Percentiles rank a stretch among this genome's conserved stretches.
Conservation (phyloP, 2,888 invertebrate species). For the Chromoteleia sp. region DNA sequence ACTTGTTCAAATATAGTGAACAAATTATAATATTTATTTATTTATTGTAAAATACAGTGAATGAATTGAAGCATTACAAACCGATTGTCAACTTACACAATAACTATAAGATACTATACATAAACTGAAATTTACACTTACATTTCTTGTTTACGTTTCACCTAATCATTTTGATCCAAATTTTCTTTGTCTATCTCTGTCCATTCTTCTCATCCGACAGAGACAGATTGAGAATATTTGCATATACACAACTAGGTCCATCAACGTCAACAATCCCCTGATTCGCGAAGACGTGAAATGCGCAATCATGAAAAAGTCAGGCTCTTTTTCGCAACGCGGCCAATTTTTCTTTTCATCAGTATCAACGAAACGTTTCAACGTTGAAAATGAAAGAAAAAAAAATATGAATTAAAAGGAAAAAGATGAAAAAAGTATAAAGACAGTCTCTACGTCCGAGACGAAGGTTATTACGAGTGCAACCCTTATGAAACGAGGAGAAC, state of each 20-base stretch:
- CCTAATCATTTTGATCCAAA: no score
- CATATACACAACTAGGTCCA: conserved; percentile 4
- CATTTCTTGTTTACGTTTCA: no score
- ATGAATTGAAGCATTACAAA: no score
- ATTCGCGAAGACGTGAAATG: conserved; percentile 45
- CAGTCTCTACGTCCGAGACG: conserved; percentile 15
- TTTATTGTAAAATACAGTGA: no score
- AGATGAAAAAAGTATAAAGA: conserved; percentile 6
- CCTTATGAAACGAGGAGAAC: conserved; percentile 38
- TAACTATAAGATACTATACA: no score
- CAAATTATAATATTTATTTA: no score
- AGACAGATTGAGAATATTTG: conserved; percentile 1
- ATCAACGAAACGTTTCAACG: conserved; percentile 27
- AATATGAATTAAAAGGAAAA: neutral
- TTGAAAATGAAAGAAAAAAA: conserved; percentile 22
- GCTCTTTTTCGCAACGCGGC: conserved; percentile 34
- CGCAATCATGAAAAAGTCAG: conserved; percentile 55
- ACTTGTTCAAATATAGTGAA: no score
- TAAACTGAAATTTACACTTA: no score
- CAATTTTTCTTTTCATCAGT: conserved; percentile 52
- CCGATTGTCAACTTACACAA: no score
- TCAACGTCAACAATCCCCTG: conserved; percentile 36
- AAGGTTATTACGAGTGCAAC: conserved; percentile 37
- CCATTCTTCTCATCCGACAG: neutral
- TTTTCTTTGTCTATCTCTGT: neutral